Percentiles rank a stretch among this genome's conserved stretches.
Conservation (phyloP, 2,113 vertebrate species). For the Atractosteus spatula region DNA sequence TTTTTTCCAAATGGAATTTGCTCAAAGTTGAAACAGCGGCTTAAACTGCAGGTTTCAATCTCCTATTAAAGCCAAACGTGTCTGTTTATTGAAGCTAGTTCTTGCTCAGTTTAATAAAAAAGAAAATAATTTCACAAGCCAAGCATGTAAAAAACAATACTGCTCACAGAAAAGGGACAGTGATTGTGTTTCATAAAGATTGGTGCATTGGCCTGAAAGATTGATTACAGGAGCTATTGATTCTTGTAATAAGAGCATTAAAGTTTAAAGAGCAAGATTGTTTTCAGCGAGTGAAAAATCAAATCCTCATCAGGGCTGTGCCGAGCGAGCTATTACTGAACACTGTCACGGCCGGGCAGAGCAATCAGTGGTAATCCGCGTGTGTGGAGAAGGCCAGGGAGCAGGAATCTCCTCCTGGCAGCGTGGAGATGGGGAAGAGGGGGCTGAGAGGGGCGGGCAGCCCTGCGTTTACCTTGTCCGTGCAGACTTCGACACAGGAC, state of each 20-base stretch:
- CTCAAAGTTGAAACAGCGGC: no score
- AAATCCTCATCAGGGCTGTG: constrained; percentile 8
- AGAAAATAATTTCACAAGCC: not conserved
- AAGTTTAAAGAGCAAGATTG: constrained; percentile 37
- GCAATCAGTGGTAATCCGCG: constrained; percentile 22
- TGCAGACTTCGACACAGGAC: constrained; percentile 87
- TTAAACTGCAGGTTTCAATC: no score
- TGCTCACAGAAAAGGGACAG: not conserved
- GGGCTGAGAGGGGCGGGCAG: constrained; percentile 20
- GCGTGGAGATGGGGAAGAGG: not conserved
- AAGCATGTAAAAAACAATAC: not conserved
- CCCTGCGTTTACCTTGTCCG: constrained; percentile 76
- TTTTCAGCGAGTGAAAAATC: constrained; percentile 24
- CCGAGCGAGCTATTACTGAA: constrained; percentile 19
- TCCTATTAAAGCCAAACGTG: no score
- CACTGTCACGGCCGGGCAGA: constrained; percentile 15
- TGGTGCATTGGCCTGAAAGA: constrained; percentile 13
- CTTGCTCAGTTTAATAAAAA: no score
- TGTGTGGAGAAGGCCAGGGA: not conserved
- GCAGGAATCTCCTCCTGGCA: not conserved
- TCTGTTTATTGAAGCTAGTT: not conserved
- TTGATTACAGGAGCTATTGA: constrained; percentile 25
- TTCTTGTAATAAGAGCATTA: constrained; percentile 41
- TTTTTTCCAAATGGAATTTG: no score
- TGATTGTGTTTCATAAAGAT: not conserved